Conservation (phyloP, 2,113 vertebrate genomes). For the Centropristis striata region DNA sequence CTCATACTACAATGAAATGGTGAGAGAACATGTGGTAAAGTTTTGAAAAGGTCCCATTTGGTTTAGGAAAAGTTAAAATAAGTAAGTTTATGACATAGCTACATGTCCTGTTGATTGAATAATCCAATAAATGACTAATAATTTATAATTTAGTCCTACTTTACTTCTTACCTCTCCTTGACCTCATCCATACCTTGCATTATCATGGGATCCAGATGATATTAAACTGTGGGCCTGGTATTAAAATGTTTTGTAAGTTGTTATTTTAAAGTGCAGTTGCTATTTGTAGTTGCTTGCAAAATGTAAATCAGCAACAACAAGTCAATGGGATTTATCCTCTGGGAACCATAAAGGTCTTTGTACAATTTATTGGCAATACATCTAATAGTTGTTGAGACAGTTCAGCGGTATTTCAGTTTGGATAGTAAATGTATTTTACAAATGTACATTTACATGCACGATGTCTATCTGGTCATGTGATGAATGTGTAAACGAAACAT, state of each 20-base stretch:
- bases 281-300: not conserved
- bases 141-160: not conserved
- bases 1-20: too few species aligned
- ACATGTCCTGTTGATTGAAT: conserved; percentile 6
- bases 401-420: not conserved
- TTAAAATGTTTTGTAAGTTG: not conserved
- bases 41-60: too few species aligned
- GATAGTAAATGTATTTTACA: not conserved
- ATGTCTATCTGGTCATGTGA: not conserved
- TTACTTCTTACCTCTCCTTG: not conserved
- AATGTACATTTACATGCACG: not conserved
- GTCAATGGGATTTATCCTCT: not conserved
- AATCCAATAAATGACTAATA: not conserved
- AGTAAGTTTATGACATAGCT: too few species aligned
- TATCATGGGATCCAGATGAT: not conserved
- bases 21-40: too few species aligned
- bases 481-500: not conserved
- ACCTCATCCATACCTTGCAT: not conserved
- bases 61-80: too few species aligned
- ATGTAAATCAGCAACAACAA: not conserved
- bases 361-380: not conserved
- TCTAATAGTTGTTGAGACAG: not conserved
- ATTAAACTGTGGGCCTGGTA: not conserved
- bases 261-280: not conserved
- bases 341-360: not conserved